Conservation (phyloP, 2,113 vertebrate genomes). For the Periophthalmodon schlosseri region DNA sequence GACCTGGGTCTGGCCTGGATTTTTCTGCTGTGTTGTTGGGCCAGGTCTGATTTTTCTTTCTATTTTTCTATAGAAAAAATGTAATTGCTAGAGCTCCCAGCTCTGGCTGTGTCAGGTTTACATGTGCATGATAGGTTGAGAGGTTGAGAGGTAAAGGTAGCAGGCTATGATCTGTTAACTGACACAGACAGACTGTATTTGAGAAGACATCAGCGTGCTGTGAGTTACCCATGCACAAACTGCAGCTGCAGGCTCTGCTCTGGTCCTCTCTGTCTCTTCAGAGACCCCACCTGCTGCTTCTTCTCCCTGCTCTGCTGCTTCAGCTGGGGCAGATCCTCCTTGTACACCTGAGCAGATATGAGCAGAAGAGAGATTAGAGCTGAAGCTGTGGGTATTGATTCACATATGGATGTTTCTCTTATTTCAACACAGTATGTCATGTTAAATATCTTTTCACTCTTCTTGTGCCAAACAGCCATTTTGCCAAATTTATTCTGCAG, state of each 20-base stretch:
- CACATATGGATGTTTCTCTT: no score
- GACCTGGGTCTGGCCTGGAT: no score
- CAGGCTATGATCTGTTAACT: neutral
- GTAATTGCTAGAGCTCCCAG: no score
- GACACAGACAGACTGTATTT: no score
- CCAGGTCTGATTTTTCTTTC: no score
- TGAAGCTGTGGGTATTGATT: neutral
- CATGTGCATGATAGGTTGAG: neutral
- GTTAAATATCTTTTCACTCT: neutral
- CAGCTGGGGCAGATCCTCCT: conserved; percentile 98
- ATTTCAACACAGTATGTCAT: neutral
- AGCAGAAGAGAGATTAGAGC: conserved; percentile 24
- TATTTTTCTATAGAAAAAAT: no score
- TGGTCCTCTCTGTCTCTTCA: conserved; percentile 89
- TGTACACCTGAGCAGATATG: conserved; percentile 85
- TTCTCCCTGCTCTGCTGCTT: conserved; percentile 78
- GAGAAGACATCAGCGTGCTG: neutral
- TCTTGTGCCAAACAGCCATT: neutral
- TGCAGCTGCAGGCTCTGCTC: conserved; percentile 91
- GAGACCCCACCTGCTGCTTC: conserved; percentile 87
- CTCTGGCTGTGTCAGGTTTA: no score
- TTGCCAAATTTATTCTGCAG: neutral
- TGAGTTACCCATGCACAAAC: conserved; percentile 92
- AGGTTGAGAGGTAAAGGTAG: neutral
- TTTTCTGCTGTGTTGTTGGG: no score